Conservation (phyloP, 2,113 vertebrate genomes). For the Ptilorrhoa leucosticta region DNA sequence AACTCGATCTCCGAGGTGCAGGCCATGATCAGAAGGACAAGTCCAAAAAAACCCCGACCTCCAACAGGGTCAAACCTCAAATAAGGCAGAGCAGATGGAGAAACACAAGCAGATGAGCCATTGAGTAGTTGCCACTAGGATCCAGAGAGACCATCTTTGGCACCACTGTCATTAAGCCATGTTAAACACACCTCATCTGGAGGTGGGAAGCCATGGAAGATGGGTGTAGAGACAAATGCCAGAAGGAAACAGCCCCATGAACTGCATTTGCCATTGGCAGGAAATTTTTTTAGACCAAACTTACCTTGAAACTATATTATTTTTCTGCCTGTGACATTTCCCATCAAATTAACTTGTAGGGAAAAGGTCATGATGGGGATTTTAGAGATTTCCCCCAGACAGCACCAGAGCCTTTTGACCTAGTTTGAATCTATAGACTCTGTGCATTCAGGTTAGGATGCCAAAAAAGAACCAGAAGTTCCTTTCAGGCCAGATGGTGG, state of each 20-base stretch:
- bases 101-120: background rate
- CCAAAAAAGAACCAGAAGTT: background rate
- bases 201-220: background rate
- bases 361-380: background rate
- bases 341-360: background rate
- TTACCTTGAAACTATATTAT: background rate
- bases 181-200: background rate
- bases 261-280: background rate
- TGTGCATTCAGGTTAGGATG: background rate
- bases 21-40: background rate
- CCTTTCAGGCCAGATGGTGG: background rate
- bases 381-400: background rate
- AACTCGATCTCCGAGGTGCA: accelerated
- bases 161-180: background rate
- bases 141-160: background rate
- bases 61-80: background rate
- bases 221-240: background rate
- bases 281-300: background rate
- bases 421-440: background rate
- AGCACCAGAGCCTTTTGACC: background rate
- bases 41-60: background rate
- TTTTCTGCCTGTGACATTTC: background rate
- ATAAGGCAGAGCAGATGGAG: background rate
- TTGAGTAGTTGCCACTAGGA: background rate
- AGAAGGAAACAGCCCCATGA: background rate